Evolutionary conservation across 2,888 invertebrate genomes (phyloP).

Genomic region (Megaustenia siamemsis): DNA sequence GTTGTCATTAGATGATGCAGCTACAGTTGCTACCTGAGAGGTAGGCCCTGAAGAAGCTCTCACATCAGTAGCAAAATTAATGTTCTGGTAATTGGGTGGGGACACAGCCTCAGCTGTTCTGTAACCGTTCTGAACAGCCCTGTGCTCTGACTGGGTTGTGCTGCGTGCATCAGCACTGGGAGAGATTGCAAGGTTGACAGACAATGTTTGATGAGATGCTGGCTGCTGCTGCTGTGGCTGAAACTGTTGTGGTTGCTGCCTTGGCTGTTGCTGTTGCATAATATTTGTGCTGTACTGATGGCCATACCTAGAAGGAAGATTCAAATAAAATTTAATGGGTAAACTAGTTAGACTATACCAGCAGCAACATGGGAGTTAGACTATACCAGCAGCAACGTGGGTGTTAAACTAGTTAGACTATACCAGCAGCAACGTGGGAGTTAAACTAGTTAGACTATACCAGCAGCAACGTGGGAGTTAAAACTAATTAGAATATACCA

Average conservation of each 20-base stretch:
- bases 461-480: too few relatives aligned
- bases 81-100: conserved; percentile 62
- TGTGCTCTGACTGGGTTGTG: conserved; percentile 19
- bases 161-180: conserved; percentile 12
- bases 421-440: too few relatives aligned
- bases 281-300: conserved; percentile 26
- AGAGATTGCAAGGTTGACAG: not conserved
- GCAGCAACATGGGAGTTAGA: too few relatives aligned
- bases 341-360: too few relatives aligned
- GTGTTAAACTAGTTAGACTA: too few relatives aligned
- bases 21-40: conserved; percentile 62
- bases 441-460: too few relatives aligned
- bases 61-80: conserved; percentile 54
- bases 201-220: not conserved
- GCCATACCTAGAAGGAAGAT: not conserved
- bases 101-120: not conserved
- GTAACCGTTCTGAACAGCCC: conserved; percentile 6
- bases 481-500: too few relatives aligned
- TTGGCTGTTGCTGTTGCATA: conserved; percentile 7
- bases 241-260: not conserved
- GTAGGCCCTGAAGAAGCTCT: conserved; percentile 48
- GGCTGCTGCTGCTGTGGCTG: conserved; percentile 26
- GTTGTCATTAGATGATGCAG: conserved; percentile 59
- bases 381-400: too few relatives aligned
- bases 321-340: too few relatives aligned